These are phyloP conservation scores for Habroteleia sp. DNA, from an alignment of 2,888 invertebrate genomes.

Conservation along the genomic window DNA sequence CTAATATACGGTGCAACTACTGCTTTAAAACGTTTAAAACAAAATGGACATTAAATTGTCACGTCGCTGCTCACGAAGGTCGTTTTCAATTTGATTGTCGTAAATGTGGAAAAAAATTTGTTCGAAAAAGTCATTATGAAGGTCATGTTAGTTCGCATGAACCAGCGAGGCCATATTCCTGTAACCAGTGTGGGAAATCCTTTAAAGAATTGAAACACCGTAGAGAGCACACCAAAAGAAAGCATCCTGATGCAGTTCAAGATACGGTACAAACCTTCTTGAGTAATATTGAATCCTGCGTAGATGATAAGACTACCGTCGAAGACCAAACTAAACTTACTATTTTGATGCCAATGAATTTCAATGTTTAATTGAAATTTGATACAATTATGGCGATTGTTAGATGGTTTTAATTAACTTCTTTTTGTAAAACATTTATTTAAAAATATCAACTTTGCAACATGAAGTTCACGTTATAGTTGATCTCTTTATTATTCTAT, in stretches of 20 bases:
- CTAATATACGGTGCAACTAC: conserved; percentile 75
- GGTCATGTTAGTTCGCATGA: conserved; percentile 79
- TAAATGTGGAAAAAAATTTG: conserved; percentile 79
- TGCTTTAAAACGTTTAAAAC: conserved; percentile 79
- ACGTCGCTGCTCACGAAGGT: conserved; percentile 79
- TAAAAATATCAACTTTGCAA: too few relatives aligned
- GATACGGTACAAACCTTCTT: conserved; percentile 76
- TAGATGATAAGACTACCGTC: conserved; percentile 71
- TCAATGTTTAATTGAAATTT: conserved; percentile 68
- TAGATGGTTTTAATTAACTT: too few relatives aligned
- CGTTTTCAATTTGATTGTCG: conserved; percentile 79
- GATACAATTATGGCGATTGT: conserved; percentile 7
- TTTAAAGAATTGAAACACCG: conserved; percentile 79
- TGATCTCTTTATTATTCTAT: conserved; percentile 1
- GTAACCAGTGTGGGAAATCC: conserved; percentile 78
- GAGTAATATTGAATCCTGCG: conserved; percentile 76
- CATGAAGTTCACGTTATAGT: too few relatives aligned
- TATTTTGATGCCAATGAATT: conserved; percentile 78
- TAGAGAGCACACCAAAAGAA: conserved; percentile 78
- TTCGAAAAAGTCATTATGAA: conserved; percentile 80
- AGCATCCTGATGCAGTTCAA: conserved; percentile 73
- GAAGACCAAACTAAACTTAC: conserved; percentile 76
- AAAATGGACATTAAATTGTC: conserved; percentile 79
- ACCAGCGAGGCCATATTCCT: conserved; percentile 77
- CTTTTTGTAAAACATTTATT: too few relatives aligned